These are phyloP conservation scores for Narcine bancroftii DNA, from an alignment of 2,113 vertebrate genomes.

Conservation along the genomic window DNA sequence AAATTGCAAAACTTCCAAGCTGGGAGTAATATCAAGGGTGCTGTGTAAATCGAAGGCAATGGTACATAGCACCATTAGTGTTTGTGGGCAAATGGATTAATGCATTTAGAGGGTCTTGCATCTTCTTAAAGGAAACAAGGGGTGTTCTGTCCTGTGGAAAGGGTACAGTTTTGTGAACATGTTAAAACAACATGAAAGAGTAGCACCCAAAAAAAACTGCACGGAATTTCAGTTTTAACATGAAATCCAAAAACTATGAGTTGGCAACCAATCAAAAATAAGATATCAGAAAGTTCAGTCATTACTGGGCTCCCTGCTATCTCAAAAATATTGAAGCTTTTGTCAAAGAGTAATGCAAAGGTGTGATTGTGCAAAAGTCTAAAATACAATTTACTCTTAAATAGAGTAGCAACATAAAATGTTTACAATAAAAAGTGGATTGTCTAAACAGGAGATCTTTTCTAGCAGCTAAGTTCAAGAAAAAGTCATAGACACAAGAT, in stretches of 20 bases:
- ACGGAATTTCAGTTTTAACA: background rate
- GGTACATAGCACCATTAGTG: background rate
- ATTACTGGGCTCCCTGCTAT: background rate
- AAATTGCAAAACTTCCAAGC: background rate
- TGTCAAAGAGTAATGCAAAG: background rate
- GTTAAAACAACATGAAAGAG: background rate
- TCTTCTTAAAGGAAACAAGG: background rate
- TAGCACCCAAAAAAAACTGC: background rate
- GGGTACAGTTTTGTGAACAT: background rate
- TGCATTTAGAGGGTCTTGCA: no score
- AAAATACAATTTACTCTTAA: no score
- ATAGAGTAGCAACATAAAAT: background rate
- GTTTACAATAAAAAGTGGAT: background rate
- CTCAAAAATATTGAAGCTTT: background rate
- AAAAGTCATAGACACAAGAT: background rate
- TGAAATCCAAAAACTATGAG: background rate
- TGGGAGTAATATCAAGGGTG: no score
- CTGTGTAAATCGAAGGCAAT: background rate
- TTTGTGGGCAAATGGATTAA: background rate
- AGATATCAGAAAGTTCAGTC: background rate
- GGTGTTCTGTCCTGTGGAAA: background rate
- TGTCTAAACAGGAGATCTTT: background rate
- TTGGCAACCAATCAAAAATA: background rate
- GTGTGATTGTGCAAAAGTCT: background rate
- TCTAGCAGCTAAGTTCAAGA: background rate